These are phyloP conservation scores for Rhodinocichla rosea DNA, from an alignment of 2,113 vertebrate species.

Conservation along the genomic window DNA sequence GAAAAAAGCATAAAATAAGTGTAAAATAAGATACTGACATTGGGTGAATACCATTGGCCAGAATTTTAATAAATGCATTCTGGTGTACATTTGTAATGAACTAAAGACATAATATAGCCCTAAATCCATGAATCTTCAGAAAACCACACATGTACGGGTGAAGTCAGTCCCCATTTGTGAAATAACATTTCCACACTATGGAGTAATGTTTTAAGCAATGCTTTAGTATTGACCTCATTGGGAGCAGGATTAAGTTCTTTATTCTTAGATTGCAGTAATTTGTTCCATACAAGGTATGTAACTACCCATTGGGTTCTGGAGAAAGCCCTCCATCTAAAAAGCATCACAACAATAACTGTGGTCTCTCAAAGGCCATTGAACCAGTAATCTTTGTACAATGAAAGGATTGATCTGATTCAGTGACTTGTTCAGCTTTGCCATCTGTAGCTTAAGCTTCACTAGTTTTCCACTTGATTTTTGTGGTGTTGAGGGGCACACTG, in stretches of 20 bases:
- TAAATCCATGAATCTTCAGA: not conserved
- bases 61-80: not conserved
- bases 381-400: not conserved
- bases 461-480: not conserved
- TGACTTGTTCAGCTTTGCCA: not conserved
- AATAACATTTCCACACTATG: conserved; percentile 3
- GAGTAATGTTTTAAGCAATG: not conserved
- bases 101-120: not conserved
- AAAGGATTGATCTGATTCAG: not conserved
- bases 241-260: conserved; percentile 25
- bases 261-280: conserved; percentile 30
- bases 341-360: not conserved
- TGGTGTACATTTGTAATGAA: conserved; percentile 18
- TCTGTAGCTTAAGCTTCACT: not conserved
- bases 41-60: not conserved
- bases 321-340: conserved; percentile 7
- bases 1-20: not conserved
- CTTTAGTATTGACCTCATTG: not conserved
- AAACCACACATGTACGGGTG: conserved; percentile 8
- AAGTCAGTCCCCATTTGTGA: not conserved
- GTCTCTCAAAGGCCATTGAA: conserved; percentile 15
- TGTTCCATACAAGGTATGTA: conserved; percentile 24
- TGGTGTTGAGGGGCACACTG: not conserved
- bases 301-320: not conserved
- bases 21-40: not conserved